Evolutionary conservation across 2,888 invertebrate species (phyloP).

Genomic region (Eubasilissa splendida): DNA sequence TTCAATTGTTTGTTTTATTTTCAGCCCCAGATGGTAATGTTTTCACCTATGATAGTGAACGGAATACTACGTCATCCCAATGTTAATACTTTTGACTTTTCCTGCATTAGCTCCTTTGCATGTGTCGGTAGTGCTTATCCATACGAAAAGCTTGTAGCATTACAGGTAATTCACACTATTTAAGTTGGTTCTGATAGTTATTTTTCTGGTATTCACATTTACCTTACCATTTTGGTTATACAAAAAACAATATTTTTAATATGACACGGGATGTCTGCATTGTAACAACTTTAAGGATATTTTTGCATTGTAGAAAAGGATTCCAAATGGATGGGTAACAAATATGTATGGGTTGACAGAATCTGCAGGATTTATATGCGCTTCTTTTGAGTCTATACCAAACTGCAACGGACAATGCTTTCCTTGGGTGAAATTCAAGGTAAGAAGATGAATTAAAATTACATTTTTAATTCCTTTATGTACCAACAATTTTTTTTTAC

Average conservation of each 20-base stretch:
- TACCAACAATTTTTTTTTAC: too few relatives aligned
- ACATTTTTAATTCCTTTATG: too few relatives aligned
- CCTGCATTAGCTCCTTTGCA: background rate
- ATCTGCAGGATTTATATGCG: slow-evolving; percentile 17
- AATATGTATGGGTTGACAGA: slow-evolving; percentile 45
- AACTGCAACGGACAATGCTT: slow-evolving; percentile 31
- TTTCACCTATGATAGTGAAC: slow-evolving; percentile 6
- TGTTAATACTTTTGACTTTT: slow-evolving; percentile 22
- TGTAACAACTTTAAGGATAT: too few relatives aligned
- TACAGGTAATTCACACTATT: slow-evolving; percentile 24
- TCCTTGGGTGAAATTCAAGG: slow-evolving; percentile 48
- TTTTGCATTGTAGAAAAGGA: slow-evolving; percentile 30
- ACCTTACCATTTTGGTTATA: too few relatives aligned
- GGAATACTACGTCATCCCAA: slow-evolving; percentile 6
- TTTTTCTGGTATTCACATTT: too few relatives aligned
- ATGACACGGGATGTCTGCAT: too few relatives aligned
- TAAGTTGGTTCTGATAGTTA: too few relatives aligned
- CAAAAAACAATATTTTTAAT: too few relatives aligned
- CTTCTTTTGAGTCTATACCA: background rate
- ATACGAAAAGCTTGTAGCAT: background rate
- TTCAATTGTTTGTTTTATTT: background rate
- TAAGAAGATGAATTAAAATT: background rate
- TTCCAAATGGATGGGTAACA: slow-evolving; percentile 25
- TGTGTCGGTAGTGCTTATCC: slow-evolving; percentile 13
- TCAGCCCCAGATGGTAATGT: slow-evolving; percentile 19